Percentiles rank a stretch among this genome's conserved stretches.
Conservation (phyloP, 2,888 invertebrate species). For the Glaucopsyche alexis region DNA sequence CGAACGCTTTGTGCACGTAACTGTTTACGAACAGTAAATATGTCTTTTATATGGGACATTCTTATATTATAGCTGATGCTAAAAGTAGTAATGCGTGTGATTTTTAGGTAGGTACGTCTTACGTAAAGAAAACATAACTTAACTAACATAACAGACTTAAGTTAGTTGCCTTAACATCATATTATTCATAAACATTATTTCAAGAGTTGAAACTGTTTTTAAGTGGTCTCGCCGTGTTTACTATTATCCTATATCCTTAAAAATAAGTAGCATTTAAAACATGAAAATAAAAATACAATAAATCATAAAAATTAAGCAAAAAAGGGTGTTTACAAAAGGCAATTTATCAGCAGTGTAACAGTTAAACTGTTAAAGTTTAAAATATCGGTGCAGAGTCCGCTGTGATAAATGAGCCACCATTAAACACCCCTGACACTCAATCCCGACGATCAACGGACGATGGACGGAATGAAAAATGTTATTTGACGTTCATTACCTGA, state of each 20-base stretch:
- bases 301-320: not conserved
- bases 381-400: conserved; percentile 19
- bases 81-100: too few species aligned
- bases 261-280: not conserved
- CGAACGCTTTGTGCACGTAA: conserved; percentile 9
- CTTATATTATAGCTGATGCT: not conserved
- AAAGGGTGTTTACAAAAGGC: not conserved
- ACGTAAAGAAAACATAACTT: too few species aligned
- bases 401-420: conserved; percentile 23
- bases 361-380: conserved; percentile 25
- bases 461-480: conserved; percentile 7
- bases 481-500: conserved; percentile 11
- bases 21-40: conserved; percentile 2
- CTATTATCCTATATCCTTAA: not conserved
- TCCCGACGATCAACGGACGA: conserved; percentile 9
- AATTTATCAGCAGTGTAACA: conserved; percentile 24
- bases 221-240: too few species aligned
- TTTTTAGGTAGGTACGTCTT: too few species aligned
- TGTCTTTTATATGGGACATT: not conserved
- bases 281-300: not conserved
- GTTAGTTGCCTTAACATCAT: too few species aligned
- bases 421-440: conserved; percentile 23
- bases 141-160: too few species aligned
- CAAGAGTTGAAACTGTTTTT: too few species aligned
- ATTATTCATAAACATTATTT: too few species aligned